phyloP scores from a whole-genome alignment of 2,888 invertebrate species.

The Drosophila basisetae region DNA sequence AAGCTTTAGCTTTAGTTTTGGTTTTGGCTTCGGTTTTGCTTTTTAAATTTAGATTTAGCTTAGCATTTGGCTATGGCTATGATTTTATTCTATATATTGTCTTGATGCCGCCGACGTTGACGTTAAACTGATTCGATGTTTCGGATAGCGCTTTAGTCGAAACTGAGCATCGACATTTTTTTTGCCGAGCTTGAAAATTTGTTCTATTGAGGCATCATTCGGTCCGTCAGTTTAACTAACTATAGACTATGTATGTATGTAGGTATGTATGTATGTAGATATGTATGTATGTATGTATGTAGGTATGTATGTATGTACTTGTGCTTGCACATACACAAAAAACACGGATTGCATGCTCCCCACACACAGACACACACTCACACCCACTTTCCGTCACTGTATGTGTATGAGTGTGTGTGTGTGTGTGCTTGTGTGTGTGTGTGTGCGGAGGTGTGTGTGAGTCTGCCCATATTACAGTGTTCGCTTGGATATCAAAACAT shows the following conservation, averaged over 20 bases:
- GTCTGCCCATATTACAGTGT: conserved; percentile 17
- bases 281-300: too few species aligned
- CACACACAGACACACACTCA: conserved; percentile 28
- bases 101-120: conserved; percentile 82
- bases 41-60: conserved; percentile 7
- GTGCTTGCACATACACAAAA: conserved; percentile 30
- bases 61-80: conserved; percentile 30
- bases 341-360: conserved; percentile 51
- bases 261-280: conserved; percentile 14
- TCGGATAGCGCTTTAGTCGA: conserved; percentile 75
- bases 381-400: conserved; percentile 6
- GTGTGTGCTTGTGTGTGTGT: not conserved
- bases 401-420: conserved; percentile 2
- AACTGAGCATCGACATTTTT: conserved; percentile 68
- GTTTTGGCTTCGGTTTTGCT: conserved; percentile 10
- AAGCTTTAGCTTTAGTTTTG: conserved; percentile 17
- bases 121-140: conserved; percentile 81
- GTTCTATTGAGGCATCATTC: conserved; percentile 46
- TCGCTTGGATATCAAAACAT: conserved; percentile 1
- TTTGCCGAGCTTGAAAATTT: conserved; percentile 54
- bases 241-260: conserved; percentile 18
- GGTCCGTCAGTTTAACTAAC: conserved; percentile 20
- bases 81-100: conserved; percentile 67
- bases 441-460: not conserved
- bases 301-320: conserved; percentile 18